Conservation (phyloP, 2,113 vertebrate species). For the Marcusenius ussheri region DNA sequence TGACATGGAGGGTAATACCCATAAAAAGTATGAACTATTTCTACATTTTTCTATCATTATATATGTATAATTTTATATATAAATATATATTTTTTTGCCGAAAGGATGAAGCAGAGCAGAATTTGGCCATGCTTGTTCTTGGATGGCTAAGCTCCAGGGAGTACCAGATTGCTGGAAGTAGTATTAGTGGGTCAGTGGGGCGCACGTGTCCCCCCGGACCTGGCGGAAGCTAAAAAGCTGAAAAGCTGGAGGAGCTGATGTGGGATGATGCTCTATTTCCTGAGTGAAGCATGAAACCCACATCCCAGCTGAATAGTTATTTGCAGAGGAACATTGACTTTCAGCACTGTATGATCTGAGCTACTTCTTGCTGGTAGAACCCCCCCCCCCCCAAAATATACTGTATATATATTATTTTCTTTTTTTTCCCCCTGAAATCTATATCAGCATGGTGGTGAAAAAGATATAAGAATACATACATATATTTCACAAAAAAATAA, state of each 20-base stretch:
- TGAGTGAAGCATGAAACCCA: background rate
- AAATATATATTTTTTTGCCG: background rate
- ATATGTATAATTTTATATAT: background rate
- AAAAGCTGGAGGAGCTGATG: background rate
- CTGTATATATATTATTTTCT: background rate
- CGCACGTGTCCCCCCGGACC: background rate
- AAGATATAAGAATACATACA: background rate
- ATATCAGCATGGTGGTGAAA: background rate
- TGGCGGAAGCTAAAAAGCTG: background rate
- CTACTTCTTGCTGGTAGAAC: background rate
- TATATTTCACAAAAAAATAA: background rate
- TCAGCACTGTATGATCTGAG: background rate
- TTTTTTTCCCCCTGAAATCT: background rate
- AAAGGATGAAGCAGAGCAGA: background rate
- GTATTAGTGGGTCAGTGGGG: constrained; percentile 14
- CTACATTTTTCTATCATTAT: background rate
- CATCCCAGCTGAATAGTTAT: background rate
- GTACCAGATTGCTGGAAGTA: constrained; percentile 9
- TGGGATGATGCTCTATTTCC: background rate
- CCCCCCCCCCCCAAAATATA: background rate
- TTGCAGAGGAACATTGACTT: background rate
- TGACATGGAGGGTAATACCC: background rate
- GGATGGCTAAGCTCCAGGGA: constrained; percentile 7
- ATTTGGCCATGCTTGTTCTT: background rate
- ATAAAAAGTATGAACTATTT: background rate